Evolutionary conservation across 1,140 invertebrate genomes (phyloP), one percentile per base, ranked within the genome.

Genomic region (Berghia stephanieae): DNA sequence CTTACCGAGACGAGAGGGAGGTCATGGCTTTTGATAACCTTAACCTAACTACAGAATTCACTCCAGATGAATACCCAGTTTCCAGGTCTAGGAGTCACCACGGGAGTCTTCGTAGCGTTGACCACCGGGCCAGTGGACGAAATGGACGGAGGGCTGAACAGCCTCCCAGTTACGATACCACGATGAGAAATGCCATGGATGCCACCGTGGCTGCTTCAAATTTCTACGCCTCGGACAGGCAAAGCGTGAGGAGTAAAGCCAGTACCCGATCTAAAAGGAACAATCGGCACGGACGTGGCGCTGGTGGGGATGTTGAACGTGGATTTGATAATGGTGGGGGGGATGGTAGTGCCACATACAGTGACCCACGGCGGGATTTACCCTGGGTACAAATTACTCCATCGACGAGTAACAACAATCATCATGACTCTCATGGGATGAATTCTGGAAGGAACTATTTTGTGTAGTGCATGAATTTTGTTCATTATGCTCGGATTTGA

Each of bases 321-420:
- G 57, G 67, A 40, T 57, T 42, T 8, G 79, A 79, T n/a, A 80
- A 82, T 69, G 76, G 78, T 3, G 81, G 81, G 36, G 76, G 66
- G 13, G 77, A 82, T 68, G 80, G 79, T 24, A 84, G 83, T 67
- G 55, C 72, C 24, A 70, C 67, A 60, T 68, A 76, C 57, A 74
- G 75, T 71, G 81, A 72, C 44, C 76, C 57, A 63, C 78, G 68
- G 42, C 71, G 79, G 21, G 76, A 83, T 34, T 66, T 88, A 52
- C 87, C 87, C 0, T 88, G 87, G 87, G 87, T 88, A 5, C 86
- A 87, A 68, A 86, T 88, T 34, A 85, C 86, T 0, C 87, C 87
- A 0, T 86, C 83, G 10, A 40, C 82, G 36, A 81, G 79, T 75
- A 57, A 72, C 40, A 81, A 82, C 3, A 68, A 72, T 46, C 70